These are phyloP conservation scores for Palythoa grandiflora DNA, from an alignment of 92 coral and sea anemone species.

Conservation along the genomic window DNA sequence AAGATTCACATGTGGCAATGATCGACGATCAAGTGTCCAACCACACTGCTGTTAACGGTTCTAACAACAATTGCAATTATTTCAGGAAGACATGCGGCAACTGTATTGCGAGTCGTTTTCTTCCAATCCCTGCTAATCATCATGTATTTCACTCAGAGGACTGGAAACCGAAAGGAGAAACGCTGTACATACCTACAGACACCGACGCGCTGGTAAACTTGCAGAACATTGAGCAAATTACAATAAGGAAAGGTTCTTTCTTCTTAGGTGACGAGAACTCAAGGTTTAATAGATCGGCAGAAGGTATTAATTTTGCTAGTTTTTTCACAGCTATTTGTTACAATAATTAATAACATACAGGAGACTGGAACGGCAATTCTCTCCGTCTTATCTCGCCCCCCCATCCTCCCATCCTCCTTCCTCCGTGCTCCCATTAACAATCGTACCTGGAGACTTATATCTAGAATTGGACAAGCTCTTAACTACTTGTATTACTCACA, in stretches of 20 bases:
- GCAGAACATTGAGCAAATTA: slow-evolving; percentile 80
- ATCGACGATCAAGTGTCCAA: no score
- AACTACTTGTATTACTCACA: no score
- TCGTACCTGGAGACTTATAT: no score
- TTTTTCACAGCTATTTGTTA: background rate
- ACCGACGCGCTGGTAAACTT: slow-evolving; percentile 64
- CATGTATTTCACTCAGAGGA: slow-evolving; percentile 79
- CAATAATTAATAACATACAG: no score
- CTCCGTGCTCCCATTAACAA: no score
- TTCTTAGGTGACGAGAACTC: slow-evolving; percentile 78
- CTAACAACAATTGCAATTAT: background rate
- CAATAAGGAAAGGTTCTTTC: slow-evolving; percentile 80
- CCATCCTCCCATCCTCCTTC: no score
- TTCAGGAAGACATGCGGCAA: background rate
- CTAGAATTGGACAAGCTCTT: no score
- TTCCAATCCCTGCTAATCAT: slow-evolving; percentile 57
- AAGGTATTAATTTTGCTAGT: slow-evolving; percentile 60
- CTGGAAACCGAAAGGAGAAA: slow-evolving; percentile 80
- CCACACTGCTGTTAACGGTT: slow-evolving; percentile 5
- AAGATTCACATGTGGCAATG: no score
- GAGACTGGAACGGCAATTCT: no score
- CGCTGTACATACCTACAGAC: slow-evolving; percentile 65
- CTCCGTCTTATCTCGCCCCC: no score
- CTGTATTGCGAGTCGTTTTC: slow-evolving; percentile 50
- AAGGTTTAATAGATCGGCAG: slow-evolving; percentile 72